Base-by-base conservation (phyloP, 1,140 invertebrate species). In the Bombus vancouverensis region DNA sequence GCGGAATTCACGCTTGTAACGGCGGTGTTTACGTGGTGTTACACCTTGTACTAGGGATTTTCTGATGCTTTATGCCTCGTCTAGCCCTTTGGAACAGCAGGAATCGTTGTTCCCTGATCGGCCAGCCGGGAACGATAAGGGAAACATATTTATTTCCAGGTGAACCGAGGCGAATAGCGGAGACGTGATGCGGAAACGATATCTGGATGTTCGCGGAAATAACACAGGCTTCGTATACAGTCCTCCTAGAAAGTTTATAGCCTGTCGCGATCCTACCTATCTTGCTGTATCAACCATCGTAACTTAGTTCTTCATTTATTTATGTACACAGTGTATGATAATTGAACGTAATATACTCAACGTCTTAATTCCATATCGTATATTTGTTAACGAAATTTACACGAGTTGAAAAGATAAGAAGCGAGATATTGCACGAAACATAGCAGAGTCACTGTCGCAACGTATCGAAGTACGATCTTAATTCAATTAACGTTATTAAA, bases 161-260 rank as follows among this genome's bases (percentile, higher is more conserved):
- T 92, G 93, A 94, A 94, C 92, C 93, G 93, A 92, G 93, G 93
- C 93, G 91, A 94, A 94, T 94, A 92, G 94, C 90, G 78, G 82
- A 92, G 92, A 95, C 94, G 94, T 94, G 94, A 94, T 91, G 92
- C 91, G 94, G 89, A 94, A 94, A 93, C 91, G 92, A 93, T 94
- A 93, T 94, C 88, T 86, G 84, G 87, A 92, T 92, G 89, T 91
- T 91, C 89, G 91, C 85, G 88, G 90, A 90, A 93, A 94, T 92
- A 93, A 93, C 91, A 91, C 80, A 90, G 78, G 83, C 78, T 88
- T 85, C 82, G 91, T 34, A 88, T 94, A 93, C 92, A 93, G 89
- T 93, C 91, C 81, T 87, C 75, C 79, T 70, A 83, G 78, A 91
- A 88, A 91, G 83, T 81, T 53, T 10, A n/a, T 62, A 62, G 28